Conservation (phyloP, 2,888 invertebrate genomes). For the Oligia latruncula region DNA sequence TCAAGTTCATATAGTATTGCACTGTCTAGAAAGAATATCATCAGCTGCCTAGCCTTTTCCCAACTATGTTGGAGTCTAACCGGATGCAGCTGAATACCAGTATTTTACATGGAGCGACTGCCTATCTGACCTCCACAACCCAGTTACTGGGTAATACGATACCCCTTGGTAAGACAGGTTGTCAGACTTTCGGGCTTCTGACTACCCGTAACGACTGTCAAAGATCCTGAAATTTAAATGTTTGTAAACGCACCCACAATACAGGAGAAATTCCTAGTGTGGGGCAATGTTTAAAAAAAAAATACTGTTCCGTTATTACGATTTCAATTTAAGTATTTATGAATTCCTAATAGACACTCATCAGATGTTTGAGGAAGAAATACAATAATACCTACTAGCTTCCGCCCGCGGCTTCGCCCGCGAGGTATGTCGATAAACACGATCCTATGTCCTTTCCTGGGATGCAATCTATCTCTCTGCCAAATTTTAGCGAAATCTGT, state of each 20-base stretch:
- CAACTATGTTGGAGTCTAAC: neutral
- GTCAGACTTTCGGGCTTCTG: neutral
- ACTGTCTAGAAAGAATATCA: neutral
- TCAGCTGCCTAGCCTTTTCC: neutral
- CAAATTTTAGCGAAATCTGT: no score
- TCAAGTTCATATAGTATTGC: no score
- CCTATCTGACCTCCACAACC: neutral
- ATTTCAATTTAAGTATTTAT: neutral
- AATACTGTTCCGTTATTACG: neutral
- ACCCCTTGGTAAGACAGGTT: neutral
- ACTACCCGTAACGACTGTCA: neutral
- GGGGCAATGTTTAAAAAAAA: no score
- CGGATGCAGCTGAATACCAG: neutral
- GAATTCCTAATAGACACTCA: neutral
- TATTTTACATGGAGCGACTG: neutral
- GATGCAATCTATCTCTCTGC: no score
- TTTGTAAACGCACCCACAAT: no score
- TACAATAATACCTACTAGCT: no score
- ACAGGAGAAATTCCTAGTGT: no score
- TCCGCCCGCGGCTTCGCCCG: no score
- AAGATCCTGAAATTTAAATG: neutral
- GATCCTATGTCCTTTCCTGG: no score
- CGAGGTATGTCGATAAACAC: no score
- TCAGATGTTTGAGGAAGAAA: neutral
- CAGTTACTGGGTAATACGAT: neutral